Evolutionary conservation across 2,888 invertebrate species (phyloP), one percentile per base, ranked within the genome.

Genomic region (Agonum fuliginosum): DNA sequence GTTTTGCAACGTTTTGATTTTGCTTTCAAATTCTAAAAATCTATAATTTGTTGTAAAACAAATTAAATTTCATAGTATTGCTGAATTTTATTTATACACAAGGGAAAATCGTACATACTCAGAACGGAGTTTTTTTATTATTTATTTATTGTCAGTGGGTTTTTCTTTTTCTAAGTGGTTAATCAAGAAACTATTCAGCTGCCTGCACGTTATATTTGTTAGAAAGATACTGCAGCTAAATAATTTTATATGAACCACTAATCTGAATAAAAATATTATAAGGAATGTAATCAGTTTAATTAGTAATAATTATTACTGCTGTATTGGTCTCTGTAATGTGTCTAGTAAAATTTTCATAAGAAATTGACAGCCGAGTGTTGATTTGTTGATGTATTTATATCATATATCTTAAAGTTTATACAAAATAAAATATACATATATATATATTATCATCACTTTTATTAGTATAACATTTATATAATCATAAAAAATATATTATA

Each of bases 361-460:
- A 2, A 37, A 37, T 10, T 37, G n/a, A 37, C 37, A 37, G 12
- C 37, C n/a, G 3, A 37, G 3, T 37, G 37, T 37, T 37, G 37
- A 37, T 37, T 37, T 37, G 37, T 30, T 30, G 30, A 27, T 70
- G 70, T 70, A 70, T 70, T 70, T 70, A 48, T 48, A 48, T 27
- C 48, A 70, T 30, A n/a, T n/a, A n/a, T n/a, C n/a, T n/a, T 17
- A 54, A 54, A 67, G 43, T 70, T 70, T 70, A 70, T 69, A 69
- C 22, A n/a, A 41, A 70, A 62, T 62, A 62, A 30, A 62, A 62
- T 27, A 58, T 51, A 54, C 22, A 2, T 54, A 10, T 54, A 24
- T 54, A 62, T 2, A 27, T 12, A 22, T 24, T 27, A 58, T 30
- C n/a, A n/a, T n/a, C n/a, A 58, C 27, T 30, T 30, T 58, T 58